Conservation (phyloP, 2,888 invertebrate genomes). For the Dolichomitus sp. region DNA sequence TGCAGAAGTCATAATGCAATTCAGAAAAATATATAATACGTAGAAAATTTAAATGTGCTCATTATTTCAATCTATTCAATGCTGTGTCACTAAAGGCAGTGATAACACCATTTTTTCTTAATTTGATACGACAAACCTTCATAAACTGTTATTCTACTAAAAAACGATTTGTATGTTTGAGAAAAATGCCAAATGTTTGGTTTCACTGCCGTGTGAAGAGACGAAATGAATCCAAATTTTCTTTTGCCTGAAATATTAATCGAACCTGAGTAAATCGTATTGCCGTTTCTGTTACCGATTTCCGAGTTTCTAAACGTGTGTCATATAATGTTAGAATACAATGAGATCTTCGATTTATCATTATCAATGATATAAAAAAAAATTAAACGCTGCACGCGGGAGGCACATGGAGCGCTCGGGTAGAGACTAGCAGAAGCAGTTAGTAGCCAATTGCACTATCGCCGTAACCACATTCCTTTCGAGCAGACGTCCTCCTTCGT, state of each 20-base stretch:
- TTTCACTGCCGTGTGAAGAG: no score
- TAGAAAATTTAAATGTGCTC: neutral
- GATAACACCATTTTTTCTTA: neutral
- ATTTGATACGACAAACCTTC: no score
- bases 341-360: neutral
- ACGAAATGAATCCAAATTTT: no score
- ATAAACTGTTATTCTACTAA: no score
- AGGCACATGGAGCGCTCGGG: conserved; percentile 50
- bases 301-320: no score
- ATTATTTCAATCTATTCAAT: neutral
- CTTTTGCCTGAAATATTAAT: no score
- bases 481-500: conserved; percentile 49
- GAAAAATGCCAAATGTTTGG: no score
- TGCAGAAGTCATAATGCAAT: neutral
- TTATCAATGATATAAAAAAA: conserved; percentile 2
- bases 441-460: conserved; percentile 4
- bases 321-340: neutral
- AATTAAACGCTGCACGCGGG: conserved; percentile 17
- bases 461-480: conserved; percentile 40
- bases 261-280: no score
- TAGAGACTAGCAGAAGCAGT: conserved; percentile 50
- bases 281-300: no score
- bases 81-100: neutral
- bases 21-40: neutral
- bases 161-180: no score